phyloP scores from a whole-genome alignment of 2,113 vertebrate genomes.

The Alouatta palliata region DNA sequence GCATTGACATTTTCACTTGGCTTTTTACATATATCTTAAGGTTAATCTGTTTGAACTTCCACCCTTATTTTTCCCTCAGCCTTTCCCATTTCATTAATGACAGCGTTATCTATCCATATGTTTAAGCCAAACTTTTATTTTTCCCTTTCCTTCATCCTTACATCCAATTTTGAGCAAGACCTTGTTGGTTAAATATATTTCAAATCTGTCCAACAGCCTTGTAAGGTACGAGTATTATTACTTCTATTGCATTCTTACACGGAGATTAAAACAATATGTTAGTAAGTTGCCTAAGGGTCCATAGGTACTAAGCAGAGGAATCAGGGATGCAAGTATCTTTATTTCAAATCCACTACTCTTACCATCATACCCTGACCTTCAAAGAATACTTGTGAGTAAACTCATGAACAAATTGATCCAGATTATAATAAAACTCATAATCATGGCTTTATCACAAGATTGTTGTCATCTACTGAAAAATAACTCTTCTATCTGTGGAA shows the following conservation, averaged over 20 bases:
- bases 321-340: neutral
- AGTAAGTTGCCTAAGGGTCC: neutral
- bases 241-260: neutral
- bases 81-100: neutral
- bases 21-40: neutral
- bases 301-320: conserved; percentile 3
- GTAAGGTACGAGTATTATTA: neutral
- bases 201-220: neutral
- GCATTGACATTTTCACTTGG: neutral
- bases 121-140: conserved; percentile 41
- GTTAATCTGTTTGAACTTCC: neutral
- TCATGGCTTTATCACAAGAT: neutral
- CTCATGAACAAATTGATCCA: neutral
- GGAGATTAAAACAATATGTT: neutral
- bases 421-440: conserved; percentile 27
- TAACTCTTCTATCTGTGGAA: neutral
- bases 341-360: conserved; percentile 1
- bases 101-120: neutral
- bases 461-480: neutral
- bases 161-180: neutral
- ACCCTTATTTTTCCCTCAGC: neutral
- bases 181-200: neutral
- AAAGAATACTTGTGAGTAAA: conserved; percentile 42
- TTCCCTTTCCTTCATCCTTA: neutral
- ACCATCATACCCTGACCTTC: neutral